Evolutionary conservation across 1,140 invertebrate species (phyloP).

Genomic region (Coboldia fuscipes): DNA sequence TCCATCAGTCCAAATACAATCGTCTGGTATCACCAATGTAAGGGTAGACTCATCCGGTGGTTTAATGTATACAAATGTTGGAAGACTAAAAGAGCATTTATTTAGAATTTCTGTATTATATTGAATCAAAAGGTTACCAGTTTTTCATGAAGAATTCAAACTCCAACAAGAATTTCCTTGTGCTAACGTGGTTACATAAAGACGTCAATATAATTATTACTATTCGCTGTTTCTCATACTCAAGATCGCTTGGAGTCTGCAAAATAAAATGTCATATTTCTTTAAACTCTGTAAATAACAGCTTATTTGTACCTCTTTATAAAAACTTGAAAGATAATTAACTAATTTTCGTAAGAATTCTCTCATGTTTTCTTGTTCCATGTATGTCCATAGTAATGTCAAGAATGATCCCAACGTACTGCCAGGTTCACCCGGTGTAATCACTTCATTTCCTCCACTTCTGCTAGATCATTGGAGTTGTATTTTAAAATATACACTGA

Average conservation of each 20-base stretch:
- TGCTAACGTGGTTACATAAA: slow-evolving; percentile 21
- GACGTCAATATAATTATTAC: slow-evolving; percentile 25
- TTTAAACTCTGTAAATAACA: background rate
- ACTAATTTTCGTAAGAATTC: slow-evolving; percentile 34
- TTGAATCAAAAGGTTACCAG: slow-evolving; percentile 17
- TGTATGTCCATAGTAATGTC: slow-evolving; percentile 40
- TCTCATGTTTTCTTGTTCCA: slow-evolving; percentile 39
- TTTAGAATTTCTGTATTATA: background rate
- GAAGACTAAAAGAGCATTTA: slow-evolving; percentile 9
- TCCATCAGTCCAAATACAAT: slow-evolving; percentile 16
- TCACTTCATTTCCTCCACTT: slow-evolving; percentile 2
- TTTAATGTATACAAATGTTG: slow-evolving; percentile 17
- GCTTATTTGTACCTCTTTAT: slow-evolving; percentile 22
- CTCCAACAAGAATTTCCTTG: slow-evolving; percentile 16
- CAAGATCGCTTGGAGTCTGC: slow-evolving; percentile 32
- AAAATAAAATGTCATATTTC: background rate
- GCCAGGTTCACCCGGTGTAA: slow-evolving; percentile 9
- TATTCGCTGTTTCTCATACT: slow-evolving; percentile 33
- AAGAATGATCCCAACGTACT: slow-evolving; percentile 12
- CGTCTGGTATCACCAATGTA: slow-evolving; percentile 13
- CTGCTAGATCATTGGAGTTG: background rate
- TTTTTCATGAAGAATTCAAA: slow-evolving; percentile 21
- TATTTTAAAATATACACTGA: background rate
- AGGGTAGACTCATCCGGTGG: slow-evolving; percentile 17
- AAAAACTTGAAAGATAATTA: slow-evolving; percentile 30